phyloP scores from a whole-genome alignment of 2,888 invertebrate genomes.

The Lymantria dispar region DNA sequence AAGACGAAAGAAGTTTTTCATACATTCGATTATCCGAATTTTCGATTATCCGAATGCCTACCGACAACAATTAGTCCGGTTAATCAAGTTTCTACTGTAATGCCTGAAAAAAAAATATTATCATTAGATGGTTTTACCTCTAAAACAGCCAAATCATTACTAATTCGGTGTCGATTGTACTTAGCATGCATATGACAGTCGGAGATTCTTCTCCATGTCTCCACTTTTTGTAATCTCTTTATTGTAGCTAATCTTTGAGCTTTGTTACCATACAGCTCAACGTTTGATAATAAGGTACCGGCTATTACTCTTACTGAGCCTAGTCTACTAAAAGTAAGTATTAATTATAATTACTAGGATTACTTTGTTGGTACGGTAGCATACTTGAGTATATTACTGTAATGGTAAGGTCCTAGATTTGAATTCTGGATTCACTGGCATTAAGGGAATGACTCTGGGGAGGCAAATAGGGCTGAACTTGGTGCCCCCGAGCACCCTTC shows the following conservation, averaged over 20 bases:
- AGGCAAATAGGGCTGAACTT: too few relatives aligned
- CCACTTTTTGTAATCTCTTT: background rate
- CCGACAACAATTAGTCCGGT: too few relatives aligned
- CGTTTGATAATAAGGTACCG: background rate
- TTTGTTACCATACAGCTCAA: background rate
- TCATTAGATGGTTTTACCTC: background rate
- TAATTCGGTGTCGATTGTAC: background rate
- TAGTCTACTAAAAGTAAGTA: background rate
- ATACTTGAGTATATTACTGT: too few relatives aligned
- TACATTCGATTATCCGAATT: too few relatives aligned
- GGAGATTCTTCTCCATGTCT: slow-evolving; percentile 1
- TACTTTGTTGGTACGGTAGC: too few relatives aligned
- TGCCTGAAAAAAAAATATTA: background rate
- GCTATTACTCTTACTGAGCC: background rate
- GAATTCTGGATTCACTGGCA: too few relatives aligned
- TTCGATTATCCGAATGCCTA: too few relatives aligned
- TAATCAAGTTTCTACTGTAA: too few relatives aligned
- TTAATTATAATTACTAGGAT: background rate
- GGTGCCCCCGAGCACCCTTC: too few relatives aligned
- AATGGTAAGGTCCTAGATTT: too few relatives aligned
- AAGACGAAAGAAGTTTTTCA: too few relatives aligned
- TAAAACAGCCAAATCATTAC: slow-evolving; percentile 4
- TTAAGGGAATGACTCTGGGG: too few relatives aligned
- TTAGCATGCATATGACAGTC: background rate
- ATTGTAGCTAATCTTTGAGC: background rate